Evolutionary conservation across 1,140 invertebrate genomes (phyloP), one percentile per base, ranked within the genome.

Genomic region (Homarus americanus): DNA sequence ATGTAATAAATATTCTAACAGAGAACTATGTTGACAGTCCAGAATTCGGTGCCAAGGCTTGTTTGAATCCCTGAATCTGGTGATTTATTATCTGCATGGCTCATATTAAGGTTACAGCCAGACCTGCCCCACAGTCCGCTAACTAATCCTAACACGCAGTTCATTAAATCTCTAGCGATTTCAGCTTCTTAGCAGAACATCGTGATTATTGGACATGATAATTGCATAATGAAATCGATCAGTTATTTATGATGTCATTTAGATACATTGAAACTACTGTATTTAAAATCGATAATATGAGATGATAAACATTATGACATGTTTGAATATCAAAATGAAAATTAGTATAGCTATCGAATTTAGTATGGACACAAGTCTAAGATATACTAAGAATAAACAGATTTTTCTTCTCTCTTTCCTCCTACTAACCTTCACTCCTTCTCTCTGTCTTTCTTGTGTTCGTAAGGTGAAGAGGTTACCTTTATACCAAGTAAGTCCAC

Each of bases 381-480:
- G n/a, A 32, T 44, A 75, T 85, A 20, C 40, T 75, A 75, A 85
- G 83, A 49, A 44, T 49, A 85, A 75, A 40, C 83, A 75, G 38
- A 69, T 85, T 49, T 85, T 49, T 75, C 32, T 32, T 73, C 12
- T 44, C 41, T 86, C n/a, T 73, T 53, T 24, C 69, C 66, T 86
- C 49, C 69, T 76, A 73, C 69, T 73, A 86, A 86, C 53, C 66
- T 86, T 86, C 41, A n/a, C 44, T 76, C 69, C 32, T 84, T 34
- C 3, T 44, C n/a, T 86, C 34, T 73, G 32, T 38, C 40, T 84
- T 79, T 92, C 63, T 78, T 84, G 34, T 85, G 73, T 85, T 85
- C 87, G 49, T 90, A 83, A 91, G 89, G 89, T 91, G 89, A 82
- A 91, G 89, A 91, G 53, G 89, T 91, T 78, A 91, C 89, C 75